These are phyloP conservation scores for Benitochromis conjunctus DNA, from an alignment of 2,113 vertebrate species.

Conservation along the genomic window DNA sequence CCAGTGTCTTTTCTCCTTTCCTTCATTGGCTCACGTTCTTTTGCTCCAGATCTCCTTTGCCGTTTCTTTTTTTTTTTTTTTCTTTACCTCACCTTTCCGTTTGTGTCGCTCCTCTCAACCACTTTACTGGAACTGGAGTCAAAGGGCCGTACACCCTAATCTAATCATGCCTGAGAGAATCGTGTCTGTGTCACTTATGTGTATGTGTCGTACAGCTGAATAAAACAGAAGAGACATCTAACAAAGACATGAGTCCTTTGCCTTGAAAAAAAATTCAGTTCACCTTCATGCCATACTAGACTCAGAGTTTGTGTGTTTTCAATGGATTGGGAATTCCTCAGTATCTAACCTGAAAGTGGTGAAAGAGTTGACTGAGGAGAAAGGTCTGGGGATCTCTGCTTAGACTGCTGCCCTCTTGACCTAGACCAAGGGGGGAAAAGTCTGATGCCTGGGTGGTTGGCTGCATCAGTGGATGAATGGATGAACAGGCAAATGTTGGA, in stretches of 20 bases:
- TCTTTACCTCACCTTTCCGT: background rate
- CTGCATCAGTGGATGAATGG: background rate
- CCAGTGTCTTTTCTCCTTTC: background rate
- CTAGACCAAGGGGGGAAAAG: accelerated
- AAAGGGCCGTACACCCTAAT: background rate
- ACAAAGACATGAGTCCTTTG: background rate
- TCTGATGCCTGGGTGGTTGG: background rate
- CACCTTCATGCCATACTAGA: background rate
- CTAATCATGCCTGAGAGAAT: background rate
- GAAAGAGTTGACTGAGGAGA: background rate
- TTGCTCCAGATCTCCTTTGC: background rate
- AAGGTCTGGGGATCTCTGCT: background rate
- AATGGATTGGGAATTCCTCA: background rate
- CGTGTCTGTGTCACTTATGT: background rate
- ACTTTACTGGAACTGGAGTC: background rate
- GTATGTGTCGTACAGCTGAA: background rate
- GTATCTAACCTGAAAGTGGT: background rate
- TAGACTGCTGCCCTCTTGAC: background rate
- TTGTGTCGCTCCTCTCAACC: background rate
- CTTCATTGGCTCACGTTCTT: background rate
- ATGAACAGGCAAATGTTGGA: background rate
- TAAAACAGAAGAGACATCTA: background rate
- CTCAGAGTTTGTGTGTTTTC: background rate
- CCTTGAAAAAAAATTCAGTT: background rate
- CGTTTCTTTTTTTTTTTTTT: background rate